phyloP scores from a whole-genome alignment of 2,113 vertebrate species.

The Protobothrops mucrosquamatus region DNA sequence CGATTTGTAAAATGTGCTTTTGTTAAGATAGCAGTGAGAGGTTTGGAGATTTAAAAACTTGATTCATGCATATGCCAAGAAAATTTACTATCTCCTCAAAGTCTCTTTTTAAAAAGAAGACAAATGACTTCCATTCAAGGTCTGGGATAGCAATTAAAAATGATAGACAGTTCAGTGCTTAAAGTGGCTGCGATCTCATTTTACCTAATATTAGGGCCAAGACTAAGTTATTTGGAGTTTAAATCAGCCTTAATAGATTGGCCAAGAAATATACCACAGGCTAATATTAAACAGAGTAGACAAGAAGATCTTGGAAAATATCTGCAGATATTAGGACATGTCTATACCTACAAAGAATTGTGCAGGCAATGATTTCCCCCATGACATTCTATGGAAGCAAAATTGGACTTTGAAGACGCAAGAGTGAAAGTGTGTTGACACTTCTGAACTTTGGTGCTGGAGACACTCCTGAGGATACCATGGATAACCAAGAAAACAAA shows the following conservation, averaged over 20 bases:
- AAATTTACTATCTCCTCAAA: neutral
- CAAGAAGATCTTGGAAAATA: neutral
- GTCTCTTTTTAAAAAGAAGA: neutral
- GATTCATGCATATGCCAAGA: slow-evolving; percentile 22
- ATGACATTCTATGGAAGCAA: neutral
- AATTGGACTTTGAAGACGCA: neutral
- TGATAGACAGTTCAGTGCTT: neutral
- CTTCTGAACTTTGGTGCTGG: neutral
- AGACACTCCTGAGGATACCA: neutral
- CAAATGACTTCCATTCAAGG: neutral
- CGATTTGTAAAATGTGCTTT: slow-evolving; percentile 8
- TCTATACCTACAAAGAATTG: neutral
- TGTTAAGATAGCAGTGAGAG: slow-evolving; percentile 19
- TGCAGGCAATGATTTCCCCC: neutral
- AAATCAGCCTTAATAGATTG: neutral
- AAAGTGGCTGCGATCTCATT: neutral
- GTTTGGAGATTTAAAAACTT: slow-evolving; percentile 20
- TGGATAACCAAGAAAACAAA: neutral
- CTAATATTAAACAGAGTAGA: neutral
- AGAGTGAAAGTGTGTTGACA: neutral
- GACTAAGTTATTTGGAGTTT: neutral
- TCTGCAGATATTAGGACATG: neutral
- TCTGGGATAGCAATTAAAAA: neutral
- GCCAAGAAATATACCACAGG: neutral
- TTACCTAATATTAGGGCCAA: neutral